Conservation (phyloP, 2,888 invertebrate species). For the Hypselothyrea guttata region DNA sequence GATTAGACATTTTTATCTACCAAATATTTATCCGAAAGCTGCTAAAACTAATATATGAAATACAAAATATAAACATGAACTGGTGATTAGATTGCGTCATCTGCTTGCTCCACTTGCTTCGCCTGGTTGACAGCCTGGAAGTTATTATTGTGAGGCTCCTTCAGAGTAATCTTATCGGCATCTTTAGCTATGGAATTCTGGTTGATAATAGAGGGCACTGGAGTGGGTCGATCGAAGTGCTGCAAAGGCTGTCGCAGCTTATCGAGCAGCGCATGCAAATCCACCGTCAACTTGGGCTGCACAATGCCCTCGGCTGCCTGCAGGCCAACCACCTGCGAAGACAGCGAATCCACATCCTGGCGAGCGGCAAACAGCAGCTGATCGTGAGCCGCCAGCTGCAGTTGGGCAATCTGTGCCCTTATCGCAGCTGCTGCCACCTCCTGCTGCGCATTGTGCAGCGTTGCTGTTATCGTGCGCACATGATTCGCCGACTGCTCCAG, state of each 20-base stretch:
- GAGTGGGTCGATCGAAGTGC: constrained; percentile 72
- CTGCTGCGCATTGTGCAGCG: constrained; percentile 81
- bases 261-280: constrained; percentile 71
- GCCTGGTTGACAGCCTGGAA: constrained; percentile 7
- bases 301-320: constrained; percentile 81
- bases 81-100: not conserved
- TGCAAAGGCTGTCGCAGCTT: constrained; percentile 77
- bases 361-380: constrained; percentile 82
- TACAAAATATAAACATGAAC: constrained; percentile 7
- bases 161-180: no score
- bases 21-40: no score
- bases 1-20: no score
- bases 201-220: constrained; percentile 72
- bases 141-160: no score
- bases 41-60: not conserved
- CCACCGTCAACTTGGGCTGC: constrained; percentile 71
- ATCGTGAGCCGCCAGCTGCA: constrained; percentile 82
- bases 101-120: constrained; percentile 2
- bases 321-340: constrained; percentile 81
- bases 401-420: constrained; percentile 81
- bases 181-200: constrained; percentile 24
- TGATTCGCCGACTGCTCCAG: constrained; percentile 81
- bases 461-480: constrained; percentile 79
- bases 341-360: constrained; percentile 81
- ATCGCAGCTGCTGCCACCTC: constrained; percentile 81